phyloP scores from a whole-genome alignment of 2,113 vertebrate species.

The Syngnathus floridae region DNA sequence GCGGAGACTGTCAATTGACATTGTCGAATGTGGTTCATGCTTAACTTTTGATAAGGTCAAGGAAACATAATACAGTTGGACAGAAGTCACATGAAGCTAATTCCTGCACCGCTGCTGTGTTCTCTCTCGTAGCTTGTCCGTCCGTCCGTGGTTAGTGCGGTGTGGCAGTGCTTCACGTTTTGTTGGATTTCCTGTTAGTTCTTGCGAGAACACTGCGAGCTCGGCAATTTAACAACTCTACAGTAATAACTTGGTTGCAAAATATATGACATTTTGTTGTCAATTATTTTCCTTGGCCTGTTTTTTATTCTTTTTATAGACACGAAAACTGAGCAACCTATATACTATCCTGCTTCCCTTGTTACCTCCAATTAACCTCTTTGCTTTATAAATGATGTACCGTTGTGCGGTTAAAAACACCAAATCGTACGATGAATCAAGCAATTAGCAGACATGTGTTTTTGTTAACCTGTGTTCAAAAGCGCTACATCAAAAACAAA shows the following conservation, averaged over 20 bases:
- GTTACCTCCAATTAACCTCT: conserved; percentile 43
- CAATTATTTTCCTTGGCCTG: too few relatives aligned
- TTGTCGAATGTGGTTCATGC: background rate
- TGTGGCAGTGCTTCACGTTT: too few relatives aligned
- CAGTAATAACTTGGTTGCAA: too few relatives aligned
- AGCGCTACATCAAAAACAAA: conserved; percentile 31
- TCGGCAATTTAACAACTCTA: too few relatives aligned
- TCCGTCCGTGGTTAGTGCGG: too few relatives aligned
- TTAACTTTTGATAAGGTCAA: background rate
- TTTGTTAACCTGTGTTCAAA: conserved; percentile 36
- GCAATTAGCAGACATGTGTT: conserved; percentile 27
- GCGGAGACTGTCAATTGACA: background rate
- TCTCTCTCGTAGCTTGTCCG: background rate
- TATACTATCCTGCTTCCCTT: conserved; percentile 33
- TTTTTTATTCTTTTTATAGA: conserved; percentile 16
- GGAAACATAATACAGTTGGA: background rate
- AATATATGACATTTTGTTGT: too few relatives aligned
- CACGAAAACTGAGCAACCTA: conserved; percentile 41
- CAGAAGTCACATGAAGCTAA: background rate
- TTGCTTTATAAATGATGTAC: conserved; percentile 31
- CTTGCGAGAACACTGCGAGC: too few relatives aligned
- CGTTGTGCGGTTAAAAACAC: conserved; percentile 19
- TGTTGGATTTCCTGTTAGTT: too few relatives aligned
- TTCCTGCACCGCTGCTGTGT: background rate
- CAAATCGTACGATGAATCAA: conserved; percentile 20